A percentile compares a stretch with the other conserved stretches of the same genome.
phyloP scores from a whole-genome alignment of 2,797 vertebrate species.

The Austrolebias charrua region DNA sequence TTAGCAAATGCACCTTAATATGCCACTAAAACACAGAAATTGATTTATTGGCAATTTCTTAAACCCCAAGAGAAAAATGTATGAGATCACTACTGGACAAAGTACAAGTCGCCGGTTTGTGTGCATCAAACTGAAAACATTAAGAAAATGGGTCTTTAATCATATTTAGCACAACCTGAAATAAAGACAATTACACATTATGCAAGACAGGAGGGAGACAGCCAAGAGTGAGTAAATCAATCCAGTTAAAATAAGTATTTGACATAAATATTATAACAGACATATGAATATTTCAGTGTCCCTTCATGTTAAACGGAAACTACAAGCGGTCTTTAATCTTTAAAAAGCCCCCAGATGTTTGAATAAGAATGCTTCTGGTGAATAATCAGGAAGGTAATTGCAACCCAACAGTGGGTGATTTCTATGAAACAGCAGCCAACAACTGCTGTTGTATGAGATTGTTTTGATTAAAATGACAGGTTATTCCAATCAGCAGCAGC shows the following conservation, averaged over 20 bases:
- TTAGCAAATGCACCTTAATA: slow-evolving; percentile 59
- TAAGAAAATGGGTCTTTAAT: slow-evolving; percentile 33
- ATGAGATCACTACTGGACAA: slow-evolving; percentile 32
- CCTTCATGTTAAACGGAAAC: slow-evolving; percentile 29
- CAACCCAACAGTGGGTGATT: slow-evolving; percentile 53
- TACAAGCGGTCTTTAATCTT: slow-evolving; percentile 39
- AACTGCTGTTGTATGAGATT: slow-evolving; percentile 13
- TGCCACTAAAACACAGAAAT: slow-evolving; percentile 45
- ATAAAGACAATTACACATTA: slow-evolving; percentile 20
- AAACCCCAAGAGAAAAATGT: slow-evolving; percentile 31
- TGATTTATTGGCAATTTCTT: slow-evolving; percentile 54
- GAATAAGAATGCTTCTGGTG: slow-evolving; percentile 38
- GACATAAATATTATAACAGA: slow-evolving; percentile 38
- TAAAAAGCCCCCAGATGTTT: slow-evolving; percentile 36
- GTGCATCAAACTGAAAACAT: slow-evolving; percentile 30
- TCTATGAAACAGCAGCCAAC: slow-evolving; percentile 59
- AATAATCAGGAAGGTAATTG: slow-evolving; percentile 63
- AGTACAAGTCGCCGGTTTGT: slow-evolving; percentile 7
- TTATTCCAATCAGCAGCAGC: slow-evolving; percentile 62
- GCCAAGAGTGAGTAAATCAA: slow-evolving; percentile 19
- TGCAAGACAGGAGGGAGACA: not conserved
- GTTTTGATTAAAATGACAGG: slow-evolving; percentile 61
- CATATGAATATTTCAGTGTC: slow-evolving; percentile 44
- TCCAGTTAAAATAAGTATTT: slow-evolving; percentile 26
- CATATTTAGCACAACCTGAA: slow-evolving; percentile 16